phyloP scores from a whole-genome alignment of 2,113 vertebrate genomes.

The Coptodon rendalli region DNA sequence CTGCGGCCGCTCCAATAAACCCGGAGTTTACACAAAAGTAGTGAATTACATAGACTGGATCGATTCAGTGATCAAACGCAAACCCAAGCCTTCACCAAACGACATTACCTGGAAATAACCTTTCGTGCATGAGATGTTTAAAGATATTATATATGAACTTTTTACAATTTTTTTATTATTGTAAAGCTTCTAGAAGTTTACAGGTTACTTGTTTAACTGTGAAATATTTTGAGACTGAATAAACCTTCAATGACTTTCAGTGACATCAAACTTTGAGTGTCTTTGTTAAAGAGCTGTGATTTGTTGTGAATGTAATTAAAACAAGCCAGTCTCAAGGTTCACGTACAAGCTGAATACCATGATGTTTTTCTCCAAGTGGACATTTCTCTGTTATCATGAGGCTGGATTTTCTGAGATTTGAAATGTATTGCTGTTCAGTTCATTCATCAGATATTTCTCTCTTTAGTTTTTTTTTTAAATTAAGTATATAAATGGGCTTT shows the following conservation, averaged over 20 bases:
- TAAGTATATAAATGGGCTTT: not conserved
- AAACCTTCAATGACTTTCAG: slow-evolving; percentile 40
- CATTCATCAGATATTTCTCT: not conserved
- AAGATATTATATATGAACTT: not conserved
- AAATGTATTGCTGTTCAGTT: not conserved
- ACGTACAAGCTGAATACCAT: not conserved
- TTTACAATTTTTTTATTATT: not conserved
- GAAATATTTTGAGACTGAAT: slow-evolving; percentile 53
- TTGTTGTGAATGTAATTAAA: not conserved
- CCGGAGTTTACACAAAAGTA: slow-evolving; percentile 89
- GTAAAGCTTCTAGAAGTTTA: slow-evolving; percentile 5
- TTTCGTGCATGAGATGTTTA: not conserved
- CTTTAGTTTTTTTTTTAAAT: not conserved
- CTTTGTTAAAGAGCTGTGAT: not conserved
- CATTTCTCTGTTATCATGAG: not conserved
- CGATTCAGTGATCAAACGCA: slow-evolving; percentile 68
- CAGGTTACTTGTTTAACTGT: slow-evolving; percentile 48
- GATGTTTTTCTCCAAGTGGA: not conserved
- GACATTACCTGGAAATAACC: not conserved
- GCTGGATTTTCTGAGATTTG: not conserved
- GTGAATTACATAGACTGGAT: slow-evolving; percentile 87
- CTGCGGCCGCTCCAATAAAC: slow-evolving; percentile 78
- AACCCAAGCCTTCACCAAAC: slow-evolving; percentile 15
- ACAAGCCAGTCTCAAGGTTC: not conserved
- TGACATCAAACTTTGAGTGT: not conserved